Evolutionary conservation across 1,140 invertebrate species (phyloP), one percentile per base, ranked within the genome.

Genomic region (Macrobrachium nipponense): DNA sequence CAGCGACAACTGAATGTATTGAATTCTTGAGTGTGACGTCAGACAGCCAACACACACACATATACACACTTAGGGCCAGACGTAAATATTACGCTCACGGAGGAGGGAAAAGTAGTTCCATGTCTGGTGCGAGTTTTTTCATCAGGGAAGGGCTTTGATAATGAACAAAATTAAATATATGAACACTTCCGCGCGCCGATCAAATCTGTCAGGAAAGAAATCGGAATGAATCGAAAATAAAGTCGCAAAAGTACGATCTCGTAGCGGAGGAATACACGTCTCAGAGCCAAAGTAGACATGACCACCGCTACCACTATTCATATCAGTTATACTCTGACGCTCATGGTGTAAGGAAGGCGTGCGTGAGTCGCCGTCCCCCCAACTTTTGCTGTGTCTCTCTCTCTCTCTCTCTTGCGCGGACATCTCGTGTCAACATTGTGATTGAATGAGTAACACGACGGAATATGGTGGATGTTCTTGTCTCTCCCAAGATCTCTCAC

Each of bases 11-110:
- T 75, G 80, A 82, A 82, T 82, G 80, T 82, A 82, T 82, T 82
- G 80, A 82, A 82, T 82, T 82, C 80, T 82, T 82, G 80, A 27
- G 70, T 58, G 80, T 82, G 80, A 82, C 80, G 80, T 82, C 80
- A 82, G 80, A 58, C 51, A 51, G 51, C 51, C 51, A 51, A 51
- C 51, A 51, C 51, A 51, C 51, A 51, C 51, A 51, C 51, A 51
- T 68, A 75, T 44, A 82, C 80, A 82, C 80, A 60, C 80, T 58
- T 27, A 44, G 27, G n/a, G 18, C 80, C 80, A 82, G 80, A 82
- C 80, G 80, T 82, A 82, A 82, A 82, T 82, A 82, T 82, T 82
- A 82, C 80, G 80, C 80, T 82, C 58, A 61, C 66, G 59, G 58
- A 62, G 68, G 61, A 60, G 20, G 61, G 61, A 59, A 82, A 82